Base-by-base conservation (phyloP, 1,140 invertebrate species). In the Bombus consobrinus region DNA sequence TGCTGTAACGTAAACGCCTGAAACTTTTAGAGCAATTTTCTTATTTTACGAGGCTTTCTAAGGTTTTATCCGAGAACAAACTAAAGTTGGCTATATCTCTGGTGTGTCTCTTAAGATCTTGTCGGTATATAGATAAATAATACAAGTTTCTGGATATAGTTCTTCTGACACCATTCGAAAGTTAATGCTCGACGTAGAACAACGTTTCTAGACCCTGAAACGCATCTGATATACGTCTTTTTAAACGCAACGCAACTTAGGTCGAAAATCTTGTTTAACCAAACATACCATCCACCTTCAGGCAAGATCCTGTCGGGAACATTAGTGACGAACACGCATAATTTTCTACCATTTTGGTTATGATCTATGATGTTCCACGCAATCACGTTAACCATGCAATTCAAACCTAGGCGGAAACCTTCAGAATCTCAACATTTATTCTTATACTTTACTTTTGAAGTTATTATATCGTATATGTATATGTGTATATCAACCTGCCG, bases 41-140 rank as follows among this genome's bases (percentile, higher is more conserved):
- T 10, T 34, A 25, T 15, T 66, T 85, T 81, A 85, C 59, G 68
- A 74, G 57, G 77, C 83, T 85, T 81, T 85, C 39, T 72, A 57
- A 32, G 15, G 13, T 34, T 39, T 8, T 3, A 32, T 62, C 25
- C 32, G 22, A 28, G 28, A 22, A 22, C 1, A n/a, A 68, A 71
- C 25, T 53, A 47, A 68, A 15, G 22, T 41, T 25, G 1, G 4
- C 39, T 73, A 15, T 43, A 73, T 32, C 22, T 73, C 18, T 37
- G 13, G 15, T 6, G 59, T 6, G 10, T 18, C 10, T n/a, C 9
- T 3, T 28, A 25, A n/a, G 22, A 0, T 2, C 22, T 32, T 1
- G 1, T 13, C 6, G 39, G 0, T 41, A n/a, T 9, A 72, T n/a
- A 41, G 37, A 28, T 39, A 25, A 32, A 69, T 22, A 13, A 66